phyloP scores from a whole-genome alignment of 2,888 invertebrate genomes.

The Scaptomyza cyrtandrae region DNA sequence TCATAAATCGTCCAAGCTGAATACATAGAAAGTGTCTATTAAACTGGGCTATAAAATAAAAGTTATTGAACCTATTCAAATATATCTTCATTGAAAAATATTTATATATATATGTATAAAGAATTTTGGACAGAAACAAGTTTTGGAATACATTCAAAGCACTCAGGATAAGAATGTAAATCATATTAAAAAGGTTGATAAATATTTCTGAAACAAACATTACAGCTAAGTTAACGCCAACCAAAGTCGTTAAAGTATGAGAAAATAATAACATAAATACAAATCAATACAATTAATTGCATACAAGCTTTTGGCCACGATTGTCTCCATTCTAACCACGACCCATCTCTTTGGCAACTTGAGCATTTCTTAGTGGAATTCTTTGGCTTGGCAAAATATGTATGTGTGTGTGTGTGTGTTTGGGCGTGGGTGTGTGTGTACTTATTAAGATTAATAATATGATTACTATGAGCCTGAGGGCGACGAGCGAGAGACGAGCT shows the following conservation, averaged over 20 bases:
- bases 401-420: conserved; percentile 21
- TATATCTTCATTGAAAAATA: not conserved
- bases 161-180: not conserved
- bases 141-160: not conserved
- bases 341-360: conserved; percentile 36
- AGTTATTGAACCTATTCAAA: not conserved
- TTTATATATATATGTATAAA: not conserved
- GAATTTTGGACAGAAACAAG: no score
- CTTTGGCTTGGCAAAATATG: conserved; percentile 57
- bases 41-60: not conserved
- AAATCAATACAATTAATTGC: conserved; percentile 39
- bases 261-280: conserved; percentile 1
- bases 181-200: not conserved
- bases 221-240: conserved; percentile 2
- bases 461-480: conserved; percentile 22
- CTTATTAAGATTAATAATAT: conserved; percentile 78
- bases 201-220: not conserved
- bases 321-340: not conserved
- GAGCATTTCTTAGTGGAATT: conserved; percentile 57
- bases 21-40: not conserved
- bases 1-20: not conserved
- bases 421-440: conserved; percentile 19
- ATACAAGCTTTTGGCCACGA: conserved; percentile 20
- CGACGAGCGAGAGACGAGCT: not conserved
- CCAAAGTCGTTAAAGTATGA: not conserved